A percentile compares a stretch with the other conserved stretches of the same genome.
These are phyloP conservation scores for Olivierus martensii DNA, from an alignment of 1,140 invertebrate genomes.

Conservation along the genomic window DNA sequence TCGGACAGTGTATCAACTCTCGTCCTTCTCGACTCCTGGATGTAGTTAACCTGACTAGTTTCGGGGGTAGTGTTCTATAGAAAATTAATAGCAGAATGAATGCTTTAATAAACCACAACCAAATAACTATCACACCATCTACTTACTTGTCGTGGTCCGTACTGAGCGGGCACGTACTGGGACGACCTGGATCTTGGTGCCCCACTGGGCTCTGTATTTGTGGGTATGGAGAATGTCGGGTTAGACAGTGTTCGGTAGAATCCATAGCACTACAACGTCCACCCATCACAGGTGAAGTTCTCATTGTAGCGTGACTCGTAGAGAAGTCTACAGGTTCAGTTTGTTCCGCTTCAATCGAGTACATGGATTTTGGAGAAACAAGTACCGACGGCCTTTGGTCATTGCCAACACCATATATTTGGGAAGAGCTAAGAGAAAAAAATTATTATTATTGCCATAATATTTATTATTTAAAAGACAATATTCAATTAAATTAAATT, in stretches of 20 bases:
- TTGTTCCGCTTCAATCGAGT: conserved; percentile 33
- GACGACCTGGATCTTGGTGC: not conserved
- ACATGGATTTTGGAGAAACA: conserved; percentile 7
- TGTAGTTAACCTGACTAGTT: too few relatives aligned
- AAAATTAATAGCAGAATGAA: too few relatives aligned
- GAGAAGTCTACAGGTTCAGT: conserved; percentile 53
- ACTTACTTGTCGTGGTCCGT: not conserved
- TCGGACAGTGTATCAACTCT: conserved; percentile 47
- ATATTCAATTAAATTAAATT: too few relatives aligned
- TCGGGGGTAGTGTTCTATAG: too few relatives aligned
- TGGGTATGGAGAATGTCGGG: conserved; percentile 1
- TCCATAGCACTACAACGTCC: not conserved
- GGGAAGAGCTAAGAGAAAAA: conserved; percentile 1
- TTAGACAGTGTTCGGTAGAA: conserved; percentile 3
- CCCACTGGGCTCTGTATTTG: conserved; percentile 2
- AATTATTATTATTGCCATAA: too few relatives aligned
- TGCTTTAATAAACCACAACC: too few relatives aligned
- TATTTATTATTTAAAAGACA: too few relatives aligned
- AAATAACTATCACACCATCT: too few relatives aligned
- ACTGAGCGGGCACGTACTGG: conserved; percentile 13
- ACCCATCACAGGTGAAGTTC: too few relatives aligned
- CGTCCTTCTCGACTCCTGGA: conserved; percentile 8
- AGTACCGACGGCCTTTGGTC: conserved; percentile 8
- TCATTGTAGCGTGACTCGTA: conserved; percentile 23
- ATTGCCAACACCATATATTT: not conserved